Evolutionary conservation across 2,888 invertebrate species (phyloP), one percentile per base, ranked within the genome.

Genomic region (Myopa tessellatipennis): DNA sequence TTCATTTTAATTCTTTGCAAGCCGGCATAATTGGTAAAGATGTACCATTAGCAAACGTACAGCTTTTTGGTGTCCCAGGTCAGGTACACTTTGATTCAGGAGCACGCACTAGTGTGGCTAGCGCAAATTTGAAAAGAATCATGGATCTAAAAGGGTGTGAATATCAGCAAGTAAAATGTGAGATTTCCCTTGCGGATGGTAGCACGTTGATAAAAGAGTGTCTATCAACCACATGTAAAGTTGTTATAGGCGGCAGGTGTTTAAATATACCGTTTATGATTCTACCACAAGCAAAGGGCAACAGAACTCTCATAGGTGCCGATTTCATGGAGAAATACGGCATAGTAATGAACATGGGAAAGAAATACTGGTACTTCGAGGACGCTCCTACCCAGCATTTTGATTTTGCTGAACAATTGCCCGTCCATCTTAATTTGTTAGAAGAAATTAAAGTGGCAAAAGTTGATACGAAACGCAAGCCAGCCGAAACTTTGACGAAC

Each of bases 71-170:
- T 8, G 18, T 68, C 0, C 38, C 40, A 68, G 50, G 10, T 50
- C 18, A 45, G 7, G 45, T 45, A 68, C 45, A 18, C 6, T 38
- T 68, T 68, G 8, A 68, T 14, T 61, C 79, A 4, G 80, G 79
- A 61, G 79, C 81, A 38, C 74, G 79, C 55, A 81, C 80, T 3
- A 82, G 82, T 40, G 79, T 82, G 26, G 80, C 80, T 7, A 78
- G 81, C 16, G 61, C 61, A 10, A 61, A n/a, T 26, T 7, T 61
- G 61, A 10, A n/a, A 61, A 61, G 4, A n/a, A 76, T 81, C 26
- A 26, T 26, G 70, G 74, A 79, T 10, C 74, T 73, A 6, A 77
- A 78, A 26, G 77, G 77, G 2, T 79, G 79, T 18, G 16, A 65
- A 65, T 36, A 65, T 65, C 61, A 61, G 7, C 61, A 61, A 61